Evolutionary conservation across 2,797 vertebrate species (phyloP).

Genomic region (Lepilemur septentrionalis): DNA sequence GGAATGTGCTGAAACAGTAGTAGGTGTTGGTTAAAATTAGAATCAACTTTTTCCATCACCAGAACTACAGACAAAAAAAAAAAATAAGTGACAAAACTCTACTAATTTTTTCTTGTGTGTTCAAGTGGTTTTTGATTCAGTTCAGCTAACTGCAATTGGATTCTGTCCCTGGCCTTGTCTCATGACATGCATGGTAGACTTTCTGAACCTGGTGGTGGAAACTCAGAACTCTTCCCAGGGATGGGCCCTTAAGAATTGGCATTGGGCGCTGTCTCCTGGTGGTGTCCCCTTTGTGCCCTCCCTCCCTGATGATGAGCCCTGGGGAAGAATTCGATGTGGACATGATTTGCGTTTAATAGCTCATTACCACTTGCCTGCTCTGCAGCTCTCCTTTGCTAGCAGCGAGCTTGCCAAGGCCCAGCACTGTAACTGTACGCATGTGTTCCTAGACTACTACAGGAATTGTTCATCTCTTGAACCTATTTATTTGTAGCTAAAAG

Average conservation of each 20-base stretch:
- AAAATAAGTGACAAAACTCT: slow-evolving; percentile 4
- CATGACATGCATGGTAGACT: not conserved
- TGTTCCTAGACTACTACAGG: slow-evolving; percentile 11
- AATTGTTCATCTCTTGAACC: slow-evolving; percentile 24
- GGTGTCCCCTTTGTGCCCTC: not conserved
- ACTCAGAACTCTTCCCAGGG: not conserved
- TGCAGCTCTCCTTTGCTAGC: not conserved
- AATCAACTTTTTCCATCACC: slow-evolving; percentile 51
- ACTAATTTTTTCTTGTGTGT: slow-evolving; percentile 13
- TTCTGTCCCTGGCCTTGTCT: slow-evolving; percentile 14
- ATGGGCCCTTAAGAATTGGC: not conserved
- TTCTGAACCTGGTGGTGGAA: not conserved
- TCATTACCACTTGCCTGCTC: not conserved
- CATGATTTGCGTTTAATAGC: not conserved
- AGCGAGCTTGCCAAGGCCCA: not conserved
- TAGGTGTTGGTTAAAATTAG: slow-evolving; percentile 77
- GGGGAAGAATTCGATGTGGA: not conserved
- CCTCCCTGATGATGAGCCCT: not conserved
- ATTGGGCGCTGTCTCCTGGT: not conserved
- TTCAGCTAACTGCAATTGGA: not conserved
- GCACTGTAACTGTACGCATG: not conserved
- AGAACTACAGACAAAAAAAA: slow-evolving; percentile 26
- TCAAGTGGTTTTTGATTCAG: slow-evolving; percentile 29
- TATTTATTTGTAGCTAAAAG: slow-evolving; percentile 45
- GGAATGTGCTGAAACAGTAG: slow-evolving; percentile 72